Evolutionary conservation across 2,113 vertebrate species (phyloP).

Genomic region (Cygnus buccinator): DNA sequence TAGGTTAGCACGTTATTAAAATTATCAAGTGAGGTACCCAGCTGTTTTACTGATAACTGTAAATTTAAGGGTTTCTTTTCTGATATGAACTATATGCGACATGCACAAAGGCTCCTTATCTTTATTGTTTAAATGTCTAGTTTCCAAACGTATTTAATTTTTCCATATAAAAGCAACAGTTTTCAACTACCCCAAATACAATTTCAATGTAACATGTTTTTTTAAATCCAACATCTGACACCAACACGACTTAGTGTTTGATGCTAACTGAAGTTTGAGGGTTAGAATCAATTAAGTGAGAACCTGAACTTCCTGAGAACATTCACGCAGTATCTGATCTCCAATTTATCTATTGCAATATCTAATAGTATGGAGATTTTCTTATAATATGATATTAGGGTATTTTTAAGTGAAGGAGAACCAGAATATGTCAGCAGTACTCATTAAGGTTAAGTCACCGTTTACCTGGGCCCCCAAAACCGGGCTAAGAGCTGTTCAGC

Average conservation of each 20-base stretch:
- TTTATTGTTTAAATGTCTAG: not conserved
- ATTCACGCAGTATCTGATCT: not conserved
- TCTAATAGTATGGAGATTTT: not conserved
- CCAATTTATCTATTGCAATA: not conserved
- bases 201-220: not conserved
- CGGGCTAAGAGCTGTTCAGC: not conserved
- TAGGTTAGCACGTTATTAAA: not conserved
- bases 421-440: not conserved
- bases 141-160: not conserved
- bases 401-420: not conserved
- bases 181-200: not conserved
- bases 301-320: not conserved
- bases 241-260: not conserved
- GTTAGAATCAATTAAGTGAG: not conserved
- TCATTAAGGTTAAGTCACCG: not conserved
- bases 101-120: not conserved
- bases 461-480: not conserved
- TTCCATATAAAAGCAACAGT: not conserved
- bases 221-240: not conserved
- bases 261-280: not conserved
- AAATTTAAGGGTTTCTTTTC: not conserved
- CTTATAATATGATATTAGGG: rapidly evolving
- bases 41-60: not conserved
- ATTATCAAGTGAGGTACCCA: not conserved
- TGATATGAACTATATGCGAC: not conserved